Base-by-base conservation (phyloP, 2,797 vertebrate species). In the Leucoraja ocellata region DNA sequence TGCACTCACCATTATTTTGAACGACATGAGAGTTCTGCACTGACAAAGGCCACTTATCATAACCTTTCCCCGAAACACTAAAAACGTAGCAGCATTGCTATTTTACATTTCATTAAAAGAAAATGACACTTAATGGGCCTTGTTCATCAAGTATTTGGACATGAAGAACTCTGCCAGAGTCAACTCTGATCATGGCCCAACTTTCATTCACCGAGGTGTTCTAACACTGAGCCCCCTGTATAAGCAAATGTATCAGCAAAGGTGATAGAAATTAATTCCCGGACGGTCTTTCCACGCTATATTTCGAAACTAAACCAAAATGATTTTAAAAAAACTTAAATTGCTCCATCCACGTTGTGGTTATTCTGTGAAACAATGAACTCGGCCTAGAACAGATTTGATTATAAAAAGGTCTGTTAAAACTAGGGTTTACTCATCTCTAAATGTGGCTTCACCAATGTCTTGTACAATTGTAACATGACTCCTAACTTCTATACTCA, bases 151-250 rank as follows among this genome's bases (percentile, higher is more conserved):
- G 46, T 54, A 54, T 92, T 74, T 71, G 28, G 90, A 92, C 71
- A n/a, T n/a, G 90, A 92, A 92, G 71, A 92, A 92, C 39, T 92
- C 36, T 74, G 71, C 68, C 23, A 58, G 39, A 74, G 73, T 14
- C 25, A 28, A 54, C 46, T 92, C 36, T 58, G 39, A 25, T 25
- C 39, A 46, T 46, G n/a, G 90, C 58, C 68, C 36, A 91, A 68
- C 36, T 54, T 84, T 61, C 58, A 86, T 86, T 74, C 46, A 92
- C 36, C 8, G 23, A 74, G 71, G 39, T 46, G 36, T 74, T 91
- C 54, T 39, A 73, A 54, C 23, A 25, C 90, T 91, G 90, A 16
- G 14, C 39, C 10, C 28, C 25, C 25, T 76, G 68, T 16, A 92
- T 23, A 92, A 71, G 46, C 23, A 76, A 76, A 92, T 58, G 1